These are phyloP conservation scores for Scaptomyza caliginosa DNA, from an alignment of 2,888 invertebrate species.

Conservation along the genomic window DNA sequence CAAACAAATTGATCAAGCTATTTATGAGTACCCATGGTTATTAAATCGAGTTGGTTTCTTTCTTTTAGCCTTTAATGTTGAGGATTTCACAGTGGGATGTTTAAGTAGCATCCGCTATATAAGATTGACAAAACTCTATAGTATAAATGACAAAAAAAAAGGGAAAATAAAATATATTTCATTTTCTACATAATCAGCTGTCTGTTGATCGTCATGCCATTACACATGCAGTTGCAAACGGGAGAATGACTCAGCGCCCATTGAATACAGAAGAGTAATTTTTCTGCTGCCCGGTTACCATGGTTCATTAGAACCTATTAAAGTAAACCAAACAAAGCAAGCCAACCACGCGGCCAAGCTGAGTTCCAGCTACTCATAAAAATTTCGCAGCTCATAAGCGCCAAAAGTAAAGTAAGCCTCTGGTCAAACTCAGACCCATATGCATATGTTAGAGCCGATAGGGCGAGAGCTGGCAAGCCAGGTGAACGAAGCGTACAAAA, in stretches of 20 bases:
- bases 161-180: not conserved
- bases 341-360: constrained; percentile 13
- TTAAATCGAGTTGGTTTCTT: too few relatives aligned
- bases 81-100: too few relatives aligned
- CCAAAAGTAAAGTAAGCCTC: constrained; percentile 49
- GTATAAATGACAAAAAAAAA: too few relatives aligned
- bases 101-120: too few relatives aligned
- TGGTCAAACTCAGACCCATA: constrained; percentile 2
- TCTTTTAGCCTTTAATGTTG: too few relatives aligned
- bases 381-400: constrained; percentile 77
- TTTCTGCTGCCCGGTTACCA: constrained; percentile 40
- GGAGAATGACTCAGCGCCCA: constrained; percentile 39
- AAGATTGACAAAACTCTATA: too few relatives aligned
- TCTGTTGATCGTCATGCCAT: constrained; percentile 23
- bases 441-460: constrained; percentile 8
- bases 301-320: constrained; percentile 73
- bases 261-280: constrained; percentile 1
- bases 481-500: constrained; percentile 77
- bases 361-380: constrained; percentile 74
- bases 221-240: not conserved
- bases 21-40: too few relatives aligned
- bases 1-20: too few relatives aligned
- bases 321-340: constrained; percentile 38
- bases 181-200: not conserved
- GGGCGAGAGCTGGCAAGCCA: constrained; percentile 25